Percentiles rank a stretch among this genome's conserved stretches.
These are phyloP conservation scores for Euspilapteryx auroguttella DNA, from an alignment of 2,888 invertebrate genomes.

Conservation along the genomic window DNA sequence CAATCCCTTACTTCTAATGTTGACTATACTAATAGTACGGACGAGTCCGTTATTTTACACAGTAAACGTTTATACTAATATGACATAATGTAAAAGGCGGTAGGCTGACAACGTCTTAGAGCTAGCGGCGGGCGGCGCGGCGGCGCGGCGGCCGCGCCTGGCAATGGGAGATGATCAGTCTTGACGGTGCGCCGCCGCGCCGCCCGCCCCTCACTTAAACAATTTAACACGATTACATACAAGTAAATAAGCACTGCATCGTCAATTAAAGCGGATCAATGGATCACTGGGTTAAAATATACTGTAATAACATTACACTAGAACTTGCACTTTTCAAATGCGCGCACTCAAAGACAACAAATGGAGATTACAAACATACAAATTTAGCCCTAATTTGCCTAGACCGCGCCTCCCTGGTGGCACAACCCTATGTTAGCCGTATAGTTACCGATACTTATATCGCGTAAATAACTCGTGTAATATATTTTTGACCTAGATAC, in stretches of 20 bases:
- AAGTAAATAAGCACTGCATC: slow-evolving; percentile 45
- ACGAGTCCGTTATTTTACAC: slow-evolving; percentile 54
- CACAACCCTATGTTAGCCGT: no score
- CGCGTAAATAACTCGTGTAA: no score
- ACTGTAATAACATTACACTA: no score
- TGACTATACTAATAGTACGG: slow-evolving; percentile 60
- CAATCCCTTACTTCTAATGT: slow-evolving; percentile 53
- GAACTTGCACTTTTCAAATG: no score
- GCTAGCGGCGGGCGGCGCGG: slow-evolving; percentile 52
- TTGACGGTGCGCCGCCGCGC: not conserved
- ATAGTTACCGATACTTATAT: no score
- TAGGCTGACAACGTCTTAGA: slow-evolving; percentile 56
- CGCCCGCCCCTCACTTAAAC: no score
- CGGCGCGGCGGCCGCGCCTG: slow-evolving; percentile 14
- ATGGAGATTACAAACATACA: no score
- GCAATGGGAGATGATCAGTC: slow-evolving; percentile 7
- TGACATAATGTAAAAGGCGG: slow-evolving; percentile 59
- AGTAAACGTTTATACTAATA: slow-evolving; percentile 43
- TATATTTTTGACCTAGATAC: no score
- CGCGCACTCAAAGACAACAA: no score
- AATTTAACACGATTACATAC: slow-evolving; percentile 29
- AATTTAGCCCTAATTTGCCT: no score
- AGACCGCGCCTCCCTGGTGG: no score
- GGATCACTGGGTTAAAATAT: slow-evolving; percentile 3
- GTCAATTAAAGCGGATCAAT: slow-evolving; percentile 21